phyloP scores from a whole-genome alignment of 2,797 vertebrate genomes.

The Eurystomus glaucurus region DNA sequence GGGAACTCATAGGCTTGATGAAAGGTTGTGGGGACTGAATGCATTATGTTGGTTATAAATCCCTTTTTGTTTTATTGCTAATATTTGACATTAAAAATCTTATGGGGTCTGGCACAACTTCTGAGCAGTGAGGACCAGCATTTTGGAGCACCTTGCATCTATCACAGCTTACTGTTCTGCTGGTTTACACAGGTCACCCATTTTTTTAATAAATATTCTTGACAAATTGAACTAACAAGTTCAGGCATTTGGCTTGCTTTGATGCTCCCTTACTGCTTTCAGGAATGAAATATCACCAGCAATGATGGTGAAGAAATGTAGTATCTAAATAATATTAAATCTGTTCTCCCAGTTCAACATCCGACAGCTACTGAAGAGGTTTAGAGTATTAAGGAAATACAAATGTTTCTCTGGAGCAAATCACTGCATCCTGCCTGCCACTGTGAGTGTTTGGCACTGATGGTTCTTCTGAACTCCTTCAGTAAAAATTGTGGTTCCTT shows the following conservation, averaged over 20 bases:
- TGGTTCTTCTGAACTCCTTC: not conserved
- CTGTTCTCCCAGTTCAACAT: slow-evolving; percentile 24
- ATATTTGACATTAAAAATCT: not conserved
- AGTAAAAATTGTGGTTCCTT: not conserved
- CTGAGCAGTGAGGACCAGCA: not conserved
- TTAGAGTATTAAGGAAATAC: slow-evolving; percentile 32
- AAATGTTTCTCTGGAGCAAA: not conserved
- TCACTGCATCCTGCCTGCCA: not conserved
- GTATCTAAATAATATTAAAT: slow-evolving; percentile 18
- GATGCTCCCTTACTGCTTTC: slow-evolving; percentile 26
- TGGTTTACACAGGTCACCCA: not conserved
- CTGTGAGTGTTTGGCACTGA: not conserved
- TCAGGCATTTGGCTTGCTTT: slow-evolving; percentile 15
- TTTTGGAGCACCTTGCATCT: not conserved
- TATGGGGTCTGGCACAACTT: not conserved
- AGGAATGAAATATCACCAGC: slow-evolving; percentile 12
- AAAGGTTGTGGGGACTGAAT: not conserved
- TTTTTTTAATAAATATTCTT: slow-evolving; percentile 13
- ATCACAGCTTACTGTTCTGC: not conserved
- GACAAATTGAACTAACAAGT: not conserved
- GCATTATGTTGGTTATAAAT: not conserved
- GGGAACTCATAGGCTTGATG: not conserved
- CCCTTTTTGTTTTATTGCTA: not conserved
- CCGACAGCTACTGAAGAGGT: not conserved
- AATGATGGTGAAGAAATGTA: not conserved